Conservation (phyloP, 2,797 vertebrate species). For the Tolypeutes matacus region DNA sequence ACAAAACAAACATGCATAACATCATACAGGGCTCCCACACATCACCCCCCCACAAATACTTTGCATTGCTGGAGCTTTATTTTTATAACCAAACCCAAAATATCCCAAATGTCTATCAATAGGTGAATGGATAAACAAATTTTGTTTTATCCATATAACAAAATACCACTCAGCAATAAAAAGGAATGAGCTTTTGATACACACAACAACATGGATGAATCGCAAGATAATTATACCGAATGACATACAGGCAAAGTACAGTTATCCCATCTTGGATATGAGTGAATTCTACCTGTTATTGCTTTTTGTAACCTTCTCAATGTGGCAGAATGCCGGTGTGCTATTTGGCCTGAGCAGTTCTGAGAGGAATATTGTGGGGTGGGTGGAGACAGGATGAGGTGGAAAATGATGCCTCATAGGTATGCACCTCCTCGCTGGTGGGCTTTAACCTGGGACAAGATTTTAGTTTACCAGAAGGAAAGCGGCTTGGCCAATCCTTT, state of each 20-base stretch:
- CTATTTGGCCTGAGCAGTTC: neutral
- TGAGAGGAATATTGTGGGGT: neutral
- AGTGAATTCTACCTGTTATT: neutral
- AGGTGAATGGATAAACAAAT: neutral
- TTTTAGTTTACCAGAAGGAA: neutral
- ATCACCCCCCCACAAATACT: no score
- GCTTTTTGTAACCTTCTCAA: neutral
- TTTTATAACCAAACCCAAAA: neutral
- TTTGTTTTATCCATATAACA: neutral
- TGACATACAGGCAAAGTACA: neutral
- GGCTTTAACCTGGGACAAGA: neutral
- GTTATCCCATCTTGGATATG: neutral
- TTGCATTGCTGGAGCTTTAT: neutral
- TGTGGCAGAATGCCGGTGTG: neutral
- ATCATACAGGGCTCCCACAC: no score
- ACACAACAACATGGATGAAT: neutral
- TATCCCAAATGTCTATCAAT: neutral
- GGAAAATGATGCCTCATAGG: neutral
- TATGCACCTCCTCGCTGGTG: neutral
- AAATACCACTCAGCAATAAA: neutral
- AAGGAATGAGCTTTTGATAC: no score
- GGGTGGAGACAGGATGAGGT: neutral
- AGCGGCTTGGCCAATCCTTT: neutral
- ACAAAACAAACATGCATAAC: no score
- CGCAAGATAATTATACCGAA: neutral